These are phyloP conservation scores for Leucophora obtusa DNA, from an alignment of 2,888 invertebrate species.

Conservation along the genomic window DNA sequence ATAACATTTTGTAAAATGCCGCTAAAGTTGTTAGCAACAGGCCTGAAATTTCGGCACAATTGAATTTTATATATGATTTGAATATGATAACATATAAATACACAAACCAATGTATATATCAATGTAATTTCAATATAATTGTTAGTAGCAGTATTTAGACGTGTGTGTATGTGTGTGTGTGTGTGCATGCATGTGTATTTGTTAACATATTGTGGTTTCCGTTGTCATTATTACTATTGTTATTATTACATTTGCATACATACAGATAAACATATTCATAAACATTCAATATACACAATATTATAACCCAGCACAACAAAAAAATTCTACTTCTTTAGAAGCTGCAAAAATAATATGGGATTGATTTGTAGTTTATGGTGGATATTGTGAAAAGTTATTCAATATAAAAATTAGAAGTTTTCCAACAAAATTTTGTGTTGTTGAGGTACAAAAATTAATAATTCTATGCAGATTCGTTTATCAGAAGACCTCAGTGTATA, in stretches of 20 bases:
- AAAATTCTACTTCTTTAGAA: too few relatives aligned
- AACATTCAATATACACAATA: conserved; percentile 37
- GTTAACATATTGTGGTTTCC: conserved; percentile 60
- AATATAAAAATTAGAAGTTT: too few relatives aligned
- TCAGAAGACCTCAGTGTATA: too few relatives aligned
- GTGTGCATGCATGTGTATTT: conserved; percentile 20
- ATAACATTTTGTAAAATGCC: conserved; percentile 53
- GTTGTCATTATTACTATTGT: conserved; percentile 74
- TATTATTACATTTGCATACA: conserved; percentile 39
- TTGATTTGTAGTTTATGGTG: too few relatives aligned
- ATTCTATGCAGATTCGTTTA: too few relatives aligned
- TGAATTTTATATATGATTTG: conserved; percentile 33
- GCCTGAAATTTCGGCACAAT: conserved; percentile 44
- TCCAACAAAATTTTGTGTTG: too few relatives aligned
- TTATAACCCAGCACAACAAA: background rate
- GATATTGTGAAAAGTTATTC: too few relatives aligned
- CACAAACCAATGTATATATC: background rate
- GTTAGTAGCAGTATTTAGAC: background rate
- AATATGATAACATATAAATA: background rate
- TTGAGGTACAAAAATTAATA: too few relatives aligned
- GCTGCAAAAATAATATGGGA: too few relatives aligned
- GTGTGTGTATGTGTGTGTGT: conserved; percentile 11
- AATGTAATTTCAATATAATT: background rate
- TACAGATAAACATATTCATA: conserved; percentile 28
- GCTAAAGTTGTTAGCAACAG: conserved; percentile 58